Base-by-base conservation (phyloP, 2,113 vertebrate genomes). In the Corvus hawaiiensis region DNA sequence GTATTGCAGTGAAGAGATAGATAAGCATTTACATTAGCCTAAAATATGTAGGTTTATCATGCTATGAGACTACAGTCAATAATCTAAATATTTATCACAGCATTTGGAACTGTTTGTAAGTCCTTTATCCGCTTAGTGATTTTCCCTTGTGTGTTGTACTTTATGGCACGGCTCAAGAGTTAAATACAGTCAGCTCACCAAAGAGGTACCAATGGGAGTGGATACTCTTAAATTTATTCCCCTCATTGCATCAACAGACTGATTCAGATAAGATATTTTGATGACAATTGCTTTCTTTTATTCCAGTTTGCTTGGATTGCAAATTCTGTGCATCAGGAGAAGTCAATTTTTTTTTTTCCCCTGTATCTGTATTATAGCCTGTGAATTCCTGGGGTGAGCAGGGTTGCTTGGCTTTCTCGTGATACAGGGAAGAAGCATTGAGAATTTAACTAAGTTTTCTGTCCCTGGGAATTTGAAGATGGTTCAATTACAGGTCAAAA, bases 401-500 rank as follows among this genome's bases (percentile, higher is more conserved):
- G 43, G 37, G 21, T 66, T 96, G 35, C 39, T 77, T 75, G 56
- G 28, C 18, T 83, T 88, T 80, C 67, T 87, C 1, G 1, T 7
- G 9, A 76, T 85, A 17, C 12, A 43, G 41, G 35, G 35, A 95
- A 88, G n/a, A 63, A 72, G 61, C 61, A 68, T 2, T 2, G 35
- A 92, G 76, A 90, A 88, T n/a, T 77, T 80, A 84, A 79, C 27
- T 64, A 71, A 46, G 15, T 88, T 94, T 93, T 88, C 52, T 77
- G 76, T 84, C 74, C 75, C 75, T 90, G 67, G 87, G 69, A 95
- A 84, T 77, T 56, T 84, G 74, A 84, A 80, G 54, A 74, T 78
- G 62, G 92, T 91, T 96, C 92, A 88, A 48, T 88, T 85, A 63
- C 78, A 90, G 94, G 84, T 93, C 87, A 96, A 92, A 95, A 69